Conservation (phyloP, 2,888 invertebrate genomes). For the Calameuta filiformis region DNA sequence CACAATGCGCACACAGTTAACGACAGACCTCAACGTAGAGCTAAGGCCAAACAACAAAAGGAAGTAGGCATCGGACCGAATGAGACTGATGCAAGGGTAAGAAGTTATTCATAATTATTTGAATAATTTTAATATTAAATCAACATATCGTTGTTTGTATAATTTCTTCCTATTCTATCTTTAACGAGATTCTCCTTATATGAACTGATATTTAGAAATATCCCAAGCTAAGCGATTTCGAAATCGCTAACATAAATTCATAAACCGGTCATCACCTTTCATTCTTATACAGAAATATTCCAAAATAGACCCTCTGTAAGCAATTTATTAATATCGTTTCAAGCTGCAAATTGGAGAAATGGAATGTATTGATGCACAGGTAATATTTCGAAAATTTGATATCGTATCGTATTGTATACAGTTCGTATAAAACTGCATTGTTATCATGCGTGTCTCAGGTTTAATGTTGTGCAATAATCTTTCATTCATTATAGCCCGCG, state of each 20-base stretch:
- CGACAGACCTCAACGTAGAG: conserved; percentile 61
- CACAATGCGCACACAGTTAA: conserved; percentile 62
- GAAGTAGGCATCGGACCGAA: conserved; percentile 70
- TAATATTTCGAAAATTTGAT: conserved; percentile 59
- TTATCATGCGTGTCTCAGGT: background rate
- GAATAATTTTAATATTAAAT: conserved; percentile 52
- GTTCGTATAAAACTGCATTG: background rate
- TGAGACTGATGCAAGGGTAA: conserved; percentile 73
- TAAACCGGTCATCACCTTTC: background rate
- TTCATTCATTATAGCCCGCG: conserved; percentile 71
- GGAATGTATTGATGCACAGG: conserved; percentile 77
- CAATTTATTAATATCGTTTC: conserved; percentile 63
- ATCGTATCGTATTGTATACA: conserved; percentile 8
- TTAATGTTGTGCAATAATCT: background rate
- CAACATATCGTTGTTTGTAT: background rate
- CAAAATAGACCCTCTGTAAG: conserved; percentile 16
- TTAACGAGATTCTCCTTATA: background rate
- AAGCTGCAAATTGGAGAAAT: conserved; percentile 71
- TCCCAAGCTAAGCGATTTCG: background rate
- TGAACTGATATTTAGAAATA: background rate
- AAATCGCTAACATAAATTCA: background rate
- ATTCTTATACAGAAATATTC: conserved; percentile 11
- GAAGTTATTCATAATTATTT: conserved; percentile 31
- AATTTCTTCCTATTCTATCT: background rate
- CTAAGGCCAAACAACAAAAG: conserved; percentile 67